Percentiles rank a stretch among this genome's conserved stretches.
These are phyloP conservation scores for Eptatretus burgeri DNA, from an alignment of 2,113 vertebrate genomes.

Conservation along the genomic window DNA sequence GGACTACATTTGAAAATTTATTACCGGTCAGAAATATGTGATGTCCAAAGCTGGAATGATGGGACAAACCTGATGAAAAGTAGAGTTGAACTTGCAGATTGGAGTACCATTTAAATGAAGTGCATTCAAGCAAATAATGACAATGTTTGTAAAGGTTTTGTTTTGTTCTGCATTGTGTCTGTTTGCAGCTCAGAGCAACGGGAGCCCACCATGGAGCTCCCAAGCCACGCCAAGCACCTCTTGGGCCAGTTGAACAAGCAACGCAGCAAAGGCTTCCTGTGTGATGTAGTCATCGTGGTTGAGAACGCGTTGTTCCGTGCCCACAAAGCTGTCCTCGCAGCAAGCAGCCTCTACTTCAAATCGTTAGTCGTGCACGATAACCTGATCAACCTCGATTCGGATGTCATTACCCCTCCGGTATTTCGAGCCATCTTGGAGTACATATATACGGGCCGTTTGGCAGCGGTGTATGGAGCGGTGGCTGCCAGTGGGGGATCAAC, in stretches of 20 bases:
- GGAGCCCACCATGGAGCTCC: constrained; percentile 47
- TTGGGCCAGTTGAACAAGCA: constrained; percentile 94
- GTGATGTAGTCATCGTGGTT: constrained; percentile 98
- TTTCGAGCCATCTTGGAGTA: constrained; percentile 92
- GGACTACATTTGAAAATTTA: too few relatives aligned
- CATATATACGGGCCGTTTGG: constrained; percentile 79
- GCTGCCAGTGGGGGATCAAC: neutral
- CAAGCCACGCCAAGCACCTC: constrained; percentile 87
- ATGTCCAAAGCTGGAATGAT: too few relatives aligned
- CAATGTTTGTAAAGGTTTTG: too few relatives aligned
- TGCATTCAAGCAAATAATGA: too few relatives aligned
- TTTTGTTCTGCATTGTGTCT: too few relatives aligned
- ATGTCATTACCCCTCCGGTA: constrained; percentile 96
- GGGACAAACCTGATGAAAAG: too few relatives aligned
- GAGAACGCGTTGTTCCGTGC: constrained; percentile 95
- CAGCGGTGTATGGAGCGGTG: constrained; percentile 18
- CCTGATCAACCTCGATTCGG: constrained; percentile 91
- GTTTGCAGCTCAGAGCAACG: too few relatives aligned
- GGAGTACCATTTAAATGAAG: too few relatives aligned
- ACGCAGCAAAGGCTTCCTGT: constrained; percentile 91
- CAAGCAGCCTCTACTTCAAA: constrained; percentile 98
- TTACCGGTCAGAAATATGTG: too few relatives aligned
- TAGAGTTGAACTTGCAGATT: too few relatives aligned
- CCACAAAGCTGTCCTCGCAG: constrained; percentile 96
- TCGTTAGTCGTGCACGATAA: constrained; percentile 97